Evolutionary conservation across 2,888 invertebrate species (phyloP), one percentile per base, ranked within the genome.

Genomic region (Zhuqinia jingwanae): DNA sequence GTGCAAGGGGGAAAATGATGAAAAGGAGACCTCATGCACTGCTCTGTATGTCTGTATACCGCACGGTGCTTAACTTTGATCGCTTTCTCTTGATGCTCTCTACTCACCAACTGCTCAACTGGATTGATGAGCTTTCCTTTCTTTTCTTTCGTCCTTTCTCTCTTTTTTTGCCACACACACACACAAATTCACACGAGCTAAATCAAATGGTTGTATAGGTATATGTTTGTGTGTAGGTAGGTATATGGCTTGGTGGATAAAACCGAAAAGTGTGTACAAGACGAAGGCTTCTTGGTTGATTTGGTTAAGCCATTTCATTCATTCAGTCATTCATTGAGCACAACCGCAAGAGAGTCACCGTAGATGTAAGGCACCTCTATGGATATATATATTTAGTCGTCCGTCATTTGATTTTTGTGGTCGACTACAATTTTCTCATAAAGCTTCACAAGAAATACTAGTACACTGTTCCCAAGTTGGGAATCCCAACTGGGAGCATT

Each of bases 1-100:
- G 8, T 15, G 30, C 70, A 42, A 73, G 73, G n/a, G 25, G 60
- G 60, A 25, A 25, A 65, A 42, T n/a, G 60, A 70, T 84, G 68
- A 77, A 84, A 82, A 78, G 77, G 42, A 58, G 60, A 73, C 79
- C 85, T 79, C 85, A 79, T 73, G 79, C 70, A 47, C 36, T 36
- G 3, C 36, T n/a, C n/a, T n/a, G n/a, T n/a, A n/a, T n/a, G n/a
- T n/a, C n/a, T n/a, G 58, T 68, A 36, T 56, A 79, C 85, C 85
- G 73, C 85, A 78, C 85, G 79, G 85, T 85, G 79, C 79, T 78
- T 85, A 85, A 85, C 85, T 85, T 85, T 85, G 85, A 85, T 85
- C 85, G 85, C 79, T 60, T 78, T 78, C 58, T 78, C 20, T 76
- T 30, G 15, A n/a, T n/a, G n/a, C n/a, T 0, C 76, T 27, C 36